Evolutionary conservation across 1,140 invertebrate species (phyloP), one percentile per base, ranked within the genome.

Genomic region (Apis cerana): DNA sequence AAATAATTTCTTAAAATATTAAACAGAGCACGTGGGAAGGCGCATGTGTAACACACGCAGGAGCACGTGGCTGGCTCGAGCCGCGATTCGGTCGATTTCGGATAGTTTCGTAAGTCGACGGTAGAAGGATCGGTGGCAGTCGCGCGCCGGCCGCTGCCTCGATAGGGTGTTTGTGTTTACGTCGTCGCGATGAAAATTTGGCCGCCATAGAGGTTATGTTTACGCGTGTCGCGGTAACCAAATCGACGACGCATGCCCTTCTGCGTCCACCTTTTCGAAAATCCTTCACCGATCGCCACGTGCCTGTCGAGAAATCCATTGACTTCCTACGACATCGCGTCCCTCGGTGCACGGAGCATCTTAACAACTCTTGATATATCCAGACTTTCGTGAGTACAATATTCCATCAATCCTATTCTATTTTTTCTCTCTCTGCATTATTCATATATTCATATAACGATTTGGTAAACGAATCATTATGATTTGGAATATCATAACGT

Each of bases 81-180:
- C 50, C 74, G 72, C n/a, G 64, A 21, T 27, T 86, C 88, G 89
- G 75, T 17, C 8, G 52, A 27, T 58, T 72, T 82, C 88, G 88
- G 84, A 8, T 52, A 43, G 62, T 27, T 75, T 83, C 86, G 85
- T 50, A 72, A 87, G 86, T 84, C 82, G 88, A 80, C 79, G 81
- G 54, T 68, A 77, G 85, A 86, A 83, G 81, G 74, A 84, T 75
- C 78, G 81, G 56, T 70, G 89, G 86, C 93, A 94, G 94, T 94
- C 92, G 92, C 91, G 93, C 93, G 93, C 91, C 91, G 92, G 93
- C 93, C 93, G 92, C 93, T 94, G 93, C 88, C 90, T 93, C 88
- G 91, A 80, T 82, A 89, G 77, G 91, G 81, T 91, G 87, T 89
- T 90, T 91, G 84, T 91, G 86, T 92, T 88, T 89, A 86, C 21